A percentile compares a stretch with the other conserved stretches of the same genome.
Conservation (phyloP, 2,888 invertebrate species). For the Papilio gigon region DNA sequence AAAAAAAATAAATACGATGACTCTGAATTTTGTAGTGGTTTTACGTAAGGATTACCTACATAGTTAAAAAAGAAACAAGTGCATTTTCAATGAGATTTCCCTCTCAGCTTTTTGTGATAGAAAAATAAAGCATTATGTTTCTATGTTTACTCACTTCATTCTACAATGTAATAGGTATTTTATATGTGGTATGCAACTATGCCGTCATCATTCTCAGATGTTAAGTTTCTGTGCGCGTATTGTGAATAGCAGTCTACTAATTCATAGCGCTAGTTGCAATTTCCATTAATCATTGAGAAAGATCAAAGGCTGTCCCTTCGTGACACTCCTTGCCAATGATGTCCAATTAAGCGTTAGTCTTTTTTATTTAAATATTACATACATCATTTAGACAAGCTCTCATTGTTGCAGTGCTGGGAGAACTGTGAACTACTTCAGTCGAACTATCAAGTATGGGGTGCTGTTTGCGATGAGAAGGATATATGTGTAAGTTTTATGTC, state of each 20-base stretch:
- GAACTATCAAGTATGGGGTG: slow-evolving; percentile 88
- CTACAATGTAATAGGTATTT: not conserved
- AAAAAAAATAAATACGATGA: not conserved
- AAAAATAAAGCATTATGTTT: no score
- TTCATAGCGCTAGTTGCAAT: slow-evolving; percentile 4
- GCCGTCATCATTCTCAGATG: not conserved
- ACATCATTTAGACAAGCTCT: slow-evolving; percentile 45
- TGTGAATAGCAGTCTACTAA: slow-evolving; percentile 1
- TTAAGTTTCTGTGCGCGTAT: not conserved
- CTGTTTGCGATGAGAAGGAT: slow-evolving; percentile 86
- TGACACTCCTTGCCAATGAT: slow-evolving; percentile 28
- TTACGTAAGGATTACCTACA: no score
- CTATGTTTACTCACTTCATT: no score
- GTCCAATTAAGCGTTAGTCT: slow-evolving; percentile 17
- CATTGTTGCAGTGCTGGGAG: slow-evolving; percentile 88
- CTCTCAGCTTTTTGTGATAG: no score
- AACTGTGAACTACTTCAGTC: slow-evolving; percentile 88
- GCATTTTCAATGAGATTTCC: no score
- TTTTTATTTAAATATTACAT: slow-evolving; percentile 44
- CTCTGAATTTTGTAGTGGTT: not conserved
- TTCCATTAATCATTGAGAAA: slow-evolving; percentile 8
- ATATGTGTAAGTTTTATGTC: slow-evolving; percentile 86
- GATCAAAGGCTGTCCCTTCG: slow-evolving; percentile 24
- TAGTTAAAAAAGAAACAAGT: no score
- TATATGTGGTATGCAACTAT: not conserved